Evolutionary conservation across 2,888 invertebrate genomes (phyloP), one percentile per base, ranked within the genome.

Genomic region (Brachylomia viminalis): DNA sequence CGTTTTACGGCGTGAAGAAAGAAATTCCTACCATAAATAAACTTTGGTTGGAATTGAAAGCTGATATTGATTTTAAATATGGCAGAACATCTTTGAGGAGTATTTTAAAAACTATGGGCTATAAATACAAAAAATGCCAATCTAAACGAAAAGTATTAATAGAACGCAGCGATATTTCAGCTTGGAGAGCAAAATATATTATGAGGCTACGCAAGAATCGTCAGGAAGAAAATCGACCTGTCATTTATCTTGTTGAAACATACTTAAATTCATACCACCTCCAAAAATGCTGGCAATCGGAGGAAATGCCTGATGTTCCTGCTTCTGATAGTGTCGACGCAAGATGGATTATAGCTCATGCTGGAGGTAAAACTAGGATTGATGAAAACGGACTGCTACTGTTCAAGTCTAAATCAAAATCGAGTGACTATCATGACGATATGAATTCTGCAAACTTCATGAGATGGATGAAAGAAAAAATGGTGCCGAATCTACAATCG

Each of bases 341-440:
- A 56, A 56, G 56, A 56, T 56, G 27, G 56, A 27, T 27, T 56
- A 56, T 56, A 54, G 54, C 54, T n/a, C 54, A 54, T 54, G 54
- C 54, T 54, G 54, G 54, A 54, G 54, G 54, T 54, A 54, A 54
- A 54, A 54, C 54, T 54, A 11, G n/a, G 5, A n/a, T 54, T 54
- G 54, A 23, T 54, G 54, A 54, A 54, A 54, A 54, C 13, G 54
- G 54, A 54, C n/a, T 54, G 6, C 13, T 54, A 54, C 23, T 54
- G 10, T 54, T 54, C 54, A 54, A 54, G 10, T 54, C 38, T 38
- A 38, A 38, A 38, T 38, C 38, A 38, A 38, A 38, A 38, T 5
- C 38, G 7, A 38, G 38, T 38, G 38, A 38, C 38, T 38, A 38
- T 38, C 38, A 38, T 38, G 38, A 38, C 5, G 38, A 38, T 38